Evolutionary conservation across 1,140 invertebrate species (phyloP).

Genomic region (Caenorhabditis briggsae): DNA sequence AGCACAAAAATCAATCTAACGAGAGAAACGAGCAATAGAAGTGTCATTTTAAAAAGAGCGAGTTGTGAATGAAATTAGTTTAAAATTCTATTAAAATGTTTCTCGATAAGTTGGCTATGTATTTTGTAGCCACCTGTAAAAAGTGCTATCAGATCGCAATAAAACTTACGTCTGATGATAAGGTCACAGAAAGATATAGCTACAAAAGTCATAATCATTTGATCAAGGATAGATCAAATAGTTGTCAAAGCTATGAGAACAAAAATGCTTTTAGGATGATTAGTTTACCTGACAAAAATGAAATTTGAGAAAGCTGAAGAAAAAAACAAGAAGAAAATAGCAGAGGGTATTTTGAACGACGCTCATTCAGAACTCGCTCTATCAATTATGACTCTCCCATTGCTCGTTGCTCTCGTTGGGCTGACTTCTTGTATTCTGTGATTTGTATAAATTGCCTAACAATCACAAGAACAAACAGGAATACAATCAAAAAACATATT

Average conservation of each 20-base stretch:
- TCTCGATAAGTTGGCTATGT: no score
- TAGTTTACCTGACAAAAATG: background rate
- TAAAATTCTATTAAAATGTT: no score
- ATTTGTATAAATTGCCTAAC: slow-evolving; percentile 21
- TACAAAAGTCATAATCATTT: background rate
- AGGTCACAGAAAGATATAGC: background rate
- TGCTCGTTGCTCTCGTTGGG: background rate
- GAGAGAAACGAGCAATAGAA: no score
- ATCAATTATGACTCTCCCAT: background rate
- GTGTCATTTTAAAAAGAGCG: no score
- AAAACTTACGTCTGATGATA: background rate
- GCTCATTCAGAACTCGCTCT: background rate
- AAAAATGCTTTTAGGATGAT: background rate
- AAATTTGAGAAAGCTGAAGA: background rate
- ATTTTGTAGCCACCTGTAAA: no score
- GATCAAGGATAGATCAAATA: background rate
- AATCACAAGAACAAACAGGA: background rate
- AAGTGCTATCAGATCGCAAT: background rate
- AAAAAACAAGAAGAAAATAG: background rate
- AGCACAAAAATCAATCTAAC: no score
- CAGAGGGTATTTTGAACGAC: background rate
- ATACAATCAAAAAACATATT: background rate
- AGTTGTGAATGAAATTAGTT: no score
- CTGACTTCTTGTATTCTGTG: slow-evolving; percentile 3
- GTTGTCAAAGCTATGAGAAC: background rate